Evolutionary conservation across 2,888 invertebrate species (phyloP).

Genomic region (Melitaea athalia): DNA sequence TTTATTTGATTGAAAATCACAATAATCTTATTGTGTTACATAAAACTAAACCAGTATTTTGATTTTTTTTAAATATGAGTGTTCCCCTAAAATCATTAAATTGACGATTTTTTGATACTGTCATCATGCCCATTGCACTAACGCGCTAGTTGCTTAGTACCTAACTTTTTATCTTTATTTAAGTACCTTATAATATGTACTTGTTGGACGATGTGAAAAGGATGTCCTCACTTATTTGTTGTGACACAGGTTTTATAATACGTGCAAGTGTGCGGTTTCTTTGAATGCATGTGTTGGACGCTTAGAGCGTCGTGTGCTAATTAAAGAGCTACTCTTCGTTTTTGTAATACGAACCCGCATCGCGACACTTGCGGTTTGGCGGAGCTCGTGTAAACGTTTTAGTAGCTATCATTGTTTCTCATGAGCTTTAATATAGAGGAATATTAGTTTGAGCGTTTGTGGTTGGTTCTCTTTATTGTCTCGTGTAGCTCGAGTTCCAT

Average conservation of each 20-base stretch:
- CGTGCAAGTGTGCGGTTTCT: slow-evolving; percentile 44
- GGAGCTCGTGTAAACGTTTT: slow-evolving; percentile 29
- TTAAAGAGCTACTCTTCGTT: slow-evolving; percentile 62
- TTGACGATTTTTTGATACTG: too few species aligned
- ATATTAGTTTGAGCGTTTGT: slow-evolving; percentile 12
- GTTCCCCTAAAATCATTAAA: too few species aligned
- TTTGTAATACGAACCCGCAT: slow-evolving; percentile 60
- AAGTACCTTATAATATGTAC: neutral
- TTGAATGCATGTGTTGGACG: slow-evolving; percentile 38
- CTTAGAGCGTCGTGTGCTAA: slow-evolving; percentile 50
- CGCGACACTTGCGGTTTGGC: slow-evolving; percentile 51
- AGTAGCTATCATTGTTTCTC: slow-evolving; percentile 27
- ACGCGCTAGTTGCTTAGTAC: too few species aligned
- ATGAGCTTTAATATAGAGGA: slow-evolving; percentile 17
- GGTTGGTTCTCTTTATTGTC: slow-evolving; percentile 5
- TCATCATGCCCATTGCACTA: too few species aligned
- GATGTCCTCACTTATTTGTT: slow-evolving; percentile 11
- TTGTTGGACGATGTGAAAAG: neutral
- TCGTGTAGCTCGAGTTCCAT: neutral
- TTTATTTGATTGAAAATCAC: too few species aligned
- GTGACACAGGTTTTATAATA: slow-evolving; percentile 26
- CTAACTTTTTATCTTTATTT: too few species aligned
- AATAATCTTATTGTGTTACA: too few species aligned
- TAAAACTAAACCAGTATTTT: too few species aligned
- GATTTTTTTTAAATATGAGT: too few species aligned